Percentiles rank a stretch among this genome's conserved stretches.
Conservation (phyloP, 30 jellyfish, hydroid and myxozoan species). For the Hydra vulgaris region DNA sequence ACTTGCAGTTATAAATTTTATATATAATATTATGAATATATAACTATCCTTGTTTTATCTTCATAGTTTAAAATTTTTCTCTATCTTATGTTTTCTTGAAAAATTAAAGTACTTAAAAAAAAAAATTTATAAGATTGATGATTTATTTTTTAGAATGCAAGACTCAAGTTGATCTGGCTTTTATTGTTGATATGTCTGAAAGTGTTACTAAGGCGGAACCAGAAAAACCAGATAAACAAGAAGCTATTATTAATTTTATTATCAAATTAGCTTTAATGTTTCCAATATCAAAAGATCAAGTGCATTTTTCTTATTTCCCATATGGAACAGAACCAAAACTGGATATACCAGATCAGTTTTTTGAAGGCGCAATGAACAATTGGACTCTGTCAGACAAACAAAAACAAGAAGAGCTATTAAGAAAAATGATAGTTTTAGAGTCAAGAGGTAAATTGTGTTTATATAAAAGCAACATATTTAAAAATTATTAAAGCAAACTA, state of each 20-base stretch:
- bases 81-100: too few species aligned
- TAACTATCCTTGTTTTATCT: too few species aligned
- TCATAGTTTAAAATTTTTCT: too few species aligned
- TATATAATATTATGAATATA: too few species aligned
- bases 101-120: too few species aligned
- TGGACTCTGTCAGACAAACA: conserved; percentile 7
- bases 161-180: conserved; percentile 24
- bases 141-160: conserved; percentile 21
- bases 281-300: conserved; percentile 18
- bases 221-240: background rate
- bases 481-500: too few species aligned
- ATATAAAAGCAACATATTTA: too few species aligned
- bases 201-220: conserved; percentile 7
- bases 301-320: conserved; percentile 25
- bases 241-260: conserved; percentile 14
- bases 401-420: conserved; percentile 8
- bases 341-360: conserved; percentile 4
- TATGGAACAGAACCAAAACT: background rate
- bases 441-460: background rate
- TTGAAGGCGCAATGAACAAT: background rate
- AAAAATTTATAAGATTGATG: too few species aligned
- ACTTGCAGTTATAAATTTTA: too few species aligned
- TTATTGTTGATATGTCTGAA: conserved; percentile 23
- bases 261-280: conserved; percentile 11
- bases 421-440: background rate